Conservation (phyloP, 2,888 invertebrate genomes). For the Cryptocephalus primarius region DNA sequence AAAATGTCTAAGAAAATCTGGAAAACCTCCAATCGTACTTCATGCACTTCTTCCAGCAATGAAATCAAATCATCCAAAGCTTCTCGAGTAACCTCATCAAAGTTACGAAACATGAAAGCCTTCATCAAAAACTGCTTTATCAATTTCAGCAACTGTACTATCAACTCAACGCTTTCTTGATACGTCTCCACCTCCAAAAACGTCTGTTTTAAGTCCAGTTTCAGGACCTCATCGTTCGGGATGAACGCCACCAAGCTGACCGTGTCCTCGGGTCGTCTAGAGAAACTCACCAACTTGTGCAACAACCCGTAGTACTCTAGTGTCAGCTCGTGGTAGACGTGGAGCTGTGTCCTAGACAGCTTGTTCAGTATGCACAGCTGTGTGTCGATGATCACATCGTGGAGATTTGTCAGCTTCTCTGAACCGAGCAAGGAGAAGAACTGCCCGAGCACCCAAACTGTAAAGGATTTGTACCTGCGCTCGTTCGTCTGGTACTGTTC, state of each 20-base stretch:
- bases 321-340: slow-evolving; percentile 41
- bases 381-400: slow-evolving; percentile 42
- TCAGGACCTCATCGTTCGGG: slow-evolving; percentile 31
- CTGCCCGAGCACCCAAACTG: slow-evolving; percentile 56
- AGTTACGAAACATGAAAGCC: slow-evolving; percentile 19
- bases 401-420: slow-evolving; percentile 43
- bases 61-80: slow-evolving; percentile 21
- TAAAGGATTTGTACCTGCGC: slow-evolving; percentile 41
- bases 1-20: too few species aligned
- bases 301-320: slow-evolving; percentile 34
- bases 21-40: too few species aligned
- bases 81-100: slow-evolving; percentile 13
- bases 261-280: slow-evolving; percentile 24
- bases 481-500: slow-evolving; percentile 36
- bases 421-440: slow-evolving; percentile 52
- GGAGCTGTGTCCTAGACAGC: slow-evolving; percentile 40
- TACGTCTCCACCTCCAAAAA: slow-evolving; percentile 19
- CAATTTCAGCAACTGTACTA: slow-evolving; percentile 24
- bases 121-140: slow-evolving; percentile 21
- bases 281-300: slow-evolving; percentile 34
- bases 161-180: slow-evolving; percentile 7
- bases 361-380: slow-evolving; percentile 46
- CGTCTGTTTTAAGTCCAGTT: slow-evolving; percentile 26
- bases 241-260: slow-evolving; percentile 39
- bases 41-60: slow-evolving; percentile 6